Conservation (phyloP, 2,113 vertebrate species). For the Stictonetta naevosa region DNA sequence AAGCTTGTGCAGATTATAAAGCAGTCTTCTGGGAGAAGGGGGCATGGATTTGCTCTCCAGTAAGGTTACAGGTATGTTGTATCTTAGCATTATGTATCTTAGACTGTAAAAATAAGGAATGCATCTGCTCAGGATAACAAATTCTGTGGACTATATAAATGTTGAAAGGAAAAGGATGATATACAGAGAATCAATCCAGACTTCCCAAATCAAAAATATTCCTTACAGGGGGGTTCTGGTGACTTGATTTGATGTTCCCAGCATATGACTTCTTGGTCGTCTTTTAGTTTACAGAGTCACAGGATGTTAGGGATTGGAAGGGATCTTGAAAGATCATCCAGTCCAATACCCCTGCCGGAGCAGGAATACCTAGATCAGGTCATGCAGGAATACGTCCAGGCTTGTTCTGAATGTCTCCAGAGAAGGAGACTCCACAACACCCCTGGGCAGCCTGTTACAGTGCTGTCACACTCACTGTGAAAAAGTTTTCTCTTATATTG, state of each 20-base stretch:
- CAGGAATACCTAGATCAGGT: no score
- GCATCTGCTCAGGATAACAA: background rate
- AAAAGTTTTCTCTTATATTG: no score
- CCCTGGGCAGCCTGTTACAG: no score
- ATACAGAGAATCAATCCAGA: background rate
- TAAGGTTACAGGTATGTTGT: background rate
- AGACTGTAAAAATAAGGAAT: background rate
- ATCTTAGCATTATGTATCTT: background rate
- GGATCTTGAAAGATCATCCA: no score
- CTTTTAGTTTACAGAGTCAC: background rate
- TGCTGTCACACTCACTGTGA: no score
- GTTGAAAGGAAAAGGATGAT: background rate
- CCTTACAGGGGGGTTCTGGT: fast-evolving
- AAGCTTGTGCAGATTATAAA: background rate
- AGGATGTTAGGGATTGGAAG: no score
- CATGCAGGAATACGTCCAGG: no score
- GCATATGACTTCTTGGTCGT: background rate
- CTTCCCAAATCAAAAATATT: background rate
- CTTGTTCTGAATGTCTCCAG: no score
- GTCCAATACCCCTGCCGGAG: no score
- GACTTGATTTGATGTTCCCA: background rate
- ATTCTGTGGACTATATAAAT: background rate
- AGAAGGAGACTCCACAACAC: no score
- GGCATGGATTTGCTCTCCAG: background rate
- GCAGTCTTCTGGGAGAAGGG: background rate